Percentiles rank a stretch among this genome's conserved stretches.
Evolutionary conservation across 2,888 invertebrate genomes (phyloP).

Genomic region (Ferdinandea cuprea): DNA sequence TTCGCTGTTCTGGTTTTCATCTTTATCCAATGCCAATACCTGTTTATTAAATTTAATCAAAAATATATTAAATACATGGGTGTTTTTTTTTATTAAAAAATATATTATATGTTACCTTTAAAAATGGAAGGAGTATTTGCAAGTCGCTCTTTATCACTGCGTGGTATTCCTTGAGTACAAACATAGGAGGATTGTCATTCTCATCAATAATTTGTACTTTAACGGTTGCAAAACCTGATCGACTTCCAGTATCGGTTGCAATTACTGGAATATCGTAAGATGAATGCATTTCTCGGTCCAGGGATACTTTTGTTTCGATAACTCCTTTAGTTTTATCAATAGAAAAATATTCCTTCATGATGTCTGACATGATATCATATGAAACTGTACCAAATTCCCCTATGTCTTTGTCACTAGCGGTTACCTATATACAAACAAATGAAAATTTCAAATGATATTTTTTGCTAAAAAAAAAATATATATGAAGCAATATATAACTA

Average conservation of each 20-base stretch:
- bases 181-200: constrained; percentile 92
- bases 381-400: constrained; percentile 89
- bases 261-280: constrained; percentile 90
- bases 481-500: no score
- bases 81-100: not conserved
- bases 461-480: no score
- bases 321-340: constrained; percentile 89
- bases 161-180: constrained; percentile 90
- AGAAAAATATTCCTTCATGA: constrained; percentile 88
- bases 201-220: constrained; percentile 92
- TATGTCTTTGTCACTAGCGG: constrained; percentile 92
- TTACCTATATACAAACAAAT: constrained; percentile 83
- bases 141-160: constrained; percentile 87
- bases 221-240: constrained; percentile 89
- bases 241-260: constrained; percentile 92
- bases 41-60: constrained; percentile 76
- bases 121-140: constrained; percentile 85
- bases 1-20: constrained; percentile 89
- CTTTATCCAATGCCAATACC: constrained; percentile 90
- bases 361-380: constrained; percentile 91
- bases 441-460: no score
- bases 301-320: constrained; percentile 87
- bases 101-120: constrained; percentile 83
- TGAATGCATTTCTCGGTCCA: constrained; percentile 90
- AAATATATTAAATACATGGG: constrained; percentile 8